These are phyloP conservation scores for Camponotus pennsylvanicus DNA, from an alignment of 1,140 invertebrate genomes.

Conservation along the genomic window DNA sequence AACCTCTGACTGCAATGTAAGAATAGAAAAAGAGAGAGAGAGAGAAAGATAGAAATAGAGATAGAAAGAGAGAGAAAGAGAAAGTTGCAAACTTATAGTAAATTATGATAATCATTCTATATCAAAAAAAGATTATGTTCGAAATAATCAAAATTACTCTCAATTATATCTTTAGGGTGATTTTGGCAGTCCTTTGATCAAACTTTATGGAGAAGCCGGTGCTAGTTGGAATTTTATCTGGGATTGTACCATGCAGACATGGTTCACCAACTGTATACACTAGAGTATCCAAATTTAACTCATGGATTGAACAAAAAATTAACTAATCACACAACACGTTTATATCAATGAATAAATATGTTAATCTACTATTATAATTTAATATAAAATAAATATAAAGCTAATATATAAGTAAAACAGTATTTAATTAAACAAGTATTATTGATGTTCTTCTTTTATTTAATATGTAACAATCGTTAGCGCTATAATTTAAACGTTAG, in stretches of 20 bases:
- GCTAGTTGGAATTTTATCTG: constrained; percentile 89
- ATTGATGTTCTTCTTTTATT: constrained; percentile 39
- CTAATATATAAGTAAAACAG: neutral
- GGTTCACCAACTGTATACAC: constrained; percentile 90
- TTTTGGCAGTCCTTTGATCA: constrained; percentile 88
- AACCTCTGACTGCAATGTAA: constrained; percentile 88
- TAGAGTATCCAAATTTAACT: constrained; percentile 88
- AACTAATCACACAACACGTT: constrained; percentile 28
- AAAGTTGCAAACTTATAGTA: neutral
- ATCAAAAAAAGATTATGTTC: neutral
- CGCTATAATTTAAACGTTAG: neutral
- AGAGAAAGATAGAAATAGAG: too few relatives aligned
- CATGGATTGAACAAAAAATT: constrained; percentile 78
- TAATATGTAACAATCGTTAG: constrained; percentile 49
- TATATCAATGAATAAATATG: neutral
- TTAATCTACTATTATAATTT: too few relatives aligned
- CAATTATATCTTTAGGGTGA: constrained; percentile 85
- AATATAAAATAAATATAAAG: neutral
- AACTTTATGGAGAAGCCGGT: neutral
- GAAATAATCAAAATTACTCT: neutral
- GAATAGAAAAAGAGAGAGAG: constrained; percentile 67
- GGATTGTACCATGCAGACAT: constrained; percentile 91
- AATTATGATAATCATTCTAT: neutral
- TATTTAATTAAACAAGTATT: neutral
- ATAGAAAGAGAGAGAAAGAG: too few relatives aligned